Evolutionary conservation across 2,888 invertebrate species (phyloP), one percentile per base, ranked within the genome.

Genomic region (Dorcus parallelipipedus): DNA sequence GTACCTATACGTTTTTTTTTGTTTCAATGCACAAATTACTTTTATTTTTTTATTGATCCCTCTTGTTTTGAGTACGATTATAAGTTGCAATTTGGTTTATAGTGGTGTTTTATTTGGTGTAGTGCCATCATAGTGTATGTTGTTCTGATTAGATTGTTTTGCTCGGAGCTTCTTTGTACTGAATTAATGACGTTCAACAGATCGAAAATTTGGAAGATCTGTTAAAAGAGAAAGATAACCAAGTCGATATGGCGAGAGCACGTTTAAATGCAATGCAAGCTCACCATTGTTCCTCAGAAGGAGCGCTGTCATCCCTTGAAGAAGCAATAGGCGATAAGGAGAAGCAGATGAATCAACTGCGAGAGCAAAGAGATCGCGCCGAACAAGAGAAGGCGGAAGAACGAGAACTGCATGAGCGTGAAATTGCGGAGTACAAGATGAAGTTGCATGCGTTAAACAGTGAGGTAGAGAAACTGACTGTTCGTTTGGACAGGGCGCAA

Each of bases 131-230:
- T 45, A 45, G 45, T 45, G 45, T 9, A 9, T 20, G 45, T 45
- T 45, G 23, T 42, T 42, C 20, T 42, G 42, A 42, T 14, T 42
- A 42, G 42, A 20, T 20, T 17, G 45, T 45, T 45, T 10, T 23
- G 20, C 14, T 33, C 6, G 26, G 26, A 33, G 26, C 49, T n/a
- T 38, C 8, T 33, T 3, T 17, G 33, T 10, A 20, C 38, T 23
- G 26, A 49, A 26, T 48, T 49, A 33, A n/a, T 38, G 38, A 48
- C 56, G 48, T 64, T 62, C 64, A 65, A 61, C 75, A 98, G 95
- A 93, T 98, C 74, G 98, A 99, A 81, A 97, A 96, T 77, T 82
- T 98, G 64, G 99, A 99, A 82, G 97, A 97, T 74, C 83, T 96
- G 54, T 83, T 99, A 52, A 95, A 95, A 80, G 99, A 99, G 77